Evolutionary conservation across 2,888 invertebrate species (phyloP).

Genomic region (Ferdinandea cuprea): DNA sequence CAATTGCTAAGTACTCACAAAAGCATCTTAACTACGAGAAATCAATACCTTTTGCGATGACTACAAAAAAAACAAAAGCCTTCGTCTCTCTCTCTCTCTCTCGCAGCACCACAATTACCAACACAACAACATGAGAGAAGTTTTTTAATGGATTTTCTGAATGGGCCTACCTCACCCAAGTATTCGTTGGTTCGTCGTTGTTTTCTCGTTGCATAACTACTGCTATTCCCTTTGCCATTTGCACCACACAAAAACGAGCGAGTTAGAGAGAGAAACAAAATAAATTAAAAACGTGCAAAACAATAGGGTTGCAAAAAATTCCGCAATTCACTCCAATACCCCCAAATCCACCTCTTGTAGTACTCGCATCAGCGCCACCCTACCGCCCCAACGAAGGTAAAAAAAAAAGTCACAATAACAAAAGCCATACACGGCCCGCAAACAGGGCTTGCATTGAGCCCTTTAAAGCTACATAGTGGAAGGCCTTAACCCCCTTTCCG

Average conservation of each 20-base stretch:
- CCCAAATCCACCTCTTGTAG: background rate
- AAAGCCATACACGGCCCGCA: conserved; percentile 4
- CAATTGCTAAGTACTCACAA: no score
- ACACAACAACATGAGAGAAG: conserved; percentile 27
- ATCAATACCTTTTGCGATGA: no score
- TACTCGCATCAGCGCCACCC: background rate
- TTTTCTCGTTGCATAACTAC: conserved; percentile 48
- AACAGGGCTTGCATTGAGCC: conserved; percentile 31
- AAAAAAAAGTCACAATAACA: background rate
- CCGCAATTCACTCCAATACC: conserved; percentile 24
- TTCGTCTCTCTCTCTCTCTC: background rate
- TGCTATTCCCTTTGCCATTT: conserved; percentile 47
- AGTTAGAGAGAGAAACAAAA: conserved; percentile 14
- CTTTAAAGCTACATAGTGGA: conserved; percentile 28
- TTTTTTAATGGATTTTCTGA: conserved; percentile 56
- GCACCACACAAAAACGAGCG: conserved; percentile 3
- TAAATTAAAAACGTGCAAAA: conserved; percentile 55
- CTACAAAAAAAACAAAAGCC: no score
- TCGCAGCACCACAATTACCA: no score
- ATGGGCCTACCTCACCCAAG: conserved; percentile 52
- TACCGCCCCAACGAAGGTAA: background rate
- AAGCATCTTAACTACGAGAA: no score
- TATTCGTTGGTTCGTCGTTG: conserved; percentile 8
- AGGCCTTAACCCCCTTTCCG: conserved; percentile 67
- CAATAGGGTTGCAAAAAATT: conserved; percentile 49